phyloP scores from a whole-genome alignment of 1,140 invertebrate species.

The Lepidurus couesii region DNA sequence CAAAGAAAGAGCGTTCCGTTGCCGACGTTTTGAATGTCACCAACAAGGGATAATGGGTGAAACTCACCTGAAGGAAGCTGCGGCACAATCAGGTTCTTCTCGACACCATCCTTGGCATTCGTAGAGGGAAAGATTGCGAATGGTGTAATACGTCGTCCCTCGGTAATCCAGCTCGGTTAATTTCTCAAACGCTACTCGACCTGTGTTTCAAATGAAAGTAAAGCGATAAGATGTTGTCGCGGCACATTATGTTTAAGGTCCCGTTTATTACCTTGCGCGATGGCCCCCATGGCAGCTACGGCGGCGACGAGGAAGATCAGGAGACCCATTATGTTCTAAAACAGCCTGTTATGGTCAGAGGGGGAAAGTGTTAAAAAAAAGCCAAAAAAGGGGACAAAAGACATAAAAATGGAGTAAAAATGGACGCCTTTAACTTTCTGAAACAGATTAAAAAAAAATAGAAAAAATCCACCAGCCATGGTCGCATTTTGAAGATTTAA shows the following conservation, averaged over 20 bases:
- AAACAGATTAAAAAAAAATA: not conserved
- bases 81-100: conserved; percentile 83
- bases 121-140: conserved; percentile 83
- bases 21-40: not conserved
- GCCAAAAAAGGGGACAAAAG: not conserved
- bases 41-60: not conserved
- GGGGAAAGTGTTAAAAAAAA: not conserved
- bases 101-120: conserved; percentile 92
- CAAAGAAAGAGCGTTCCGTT: not conserved
- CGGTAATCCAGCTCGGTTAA: conserved; percentile 84
- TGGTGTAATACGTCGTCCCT: conserved; percentile 85
- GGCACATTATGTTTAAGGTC: not conserved
- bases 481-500: not conserved
- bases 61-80: conserved; percentile 69
- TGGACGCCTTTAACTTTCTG: not conserved
- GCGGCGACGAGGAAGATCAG: not conserved
- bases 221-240: conserved; percentile 37
- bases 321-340: not conserved
- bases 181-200: conserved; percentile 81
- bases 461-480: not conserved
- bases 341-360: not conserved
- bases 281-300: not conserved
- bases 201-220: conserved; percentile 38
- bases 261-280: not conserved
- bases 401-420: not conserved